Base-by-base conservation (phyloP, 2,797 vertebrate genomes). In the Neoniphon sammara region DNA sequence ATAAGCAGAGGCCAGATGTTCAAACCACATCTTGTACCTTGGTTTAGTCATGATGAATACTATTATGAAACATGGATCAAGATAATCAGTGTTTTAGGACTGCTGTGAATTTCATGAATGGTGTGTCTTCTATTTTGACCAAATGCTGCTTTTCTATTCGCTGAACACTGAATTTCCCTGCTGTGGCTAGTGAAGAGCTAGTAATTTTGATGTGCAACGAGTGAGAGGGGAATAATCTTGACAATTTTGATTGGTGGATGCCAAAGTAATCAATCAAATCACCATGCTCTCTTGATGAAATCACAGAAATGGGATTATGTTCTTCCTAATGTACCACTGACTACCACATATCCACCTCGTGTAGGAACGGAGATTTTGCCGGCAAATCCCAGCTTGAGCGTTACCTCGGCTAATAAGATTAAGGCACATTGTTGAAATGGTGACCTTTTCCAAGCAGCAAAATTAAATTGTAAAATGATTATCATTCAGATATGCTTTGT, bases 371-470 rank as follows among this genome's bases (percentile, higher is more conserved):
- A 68, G 46, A 70, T 30, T 58, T 34, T 21, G 34, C 20, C 4
- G 10, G 47, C 46, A 30, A 39, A 52, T 42, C 67, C 57, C n/a
- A 14, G 21, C 30, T 27, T 20, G 12, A 70, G 21, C 3, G 49
- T 67, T 39, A 34, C 27, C 20, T 31, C 12, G 46, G 67, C 31
- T 77, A 82, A 81, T 73, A 47, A 17, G 44, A 46, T 46, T 46
- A 46, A 5, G 5, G 44, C 44, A 15, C 44, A 46, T 17, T 46
- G 44, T 46, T 46, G 44, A 46, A 69, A 70, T 50, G 69, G 50
- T 65, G 61, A 62, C 82, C 79, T 83, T 87, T 83, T 84, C 75
- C 64, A 39, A 46, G 70, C 23, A 0, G 0, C 52, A 70, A 27
- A 59, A 64, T 25, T 67, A 80, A 82, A 73, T 66, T 47, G 67